Conservation (phyloP, 2,113 vertebrate genomes). For the Pyxicephalus adspersus region DNA sequence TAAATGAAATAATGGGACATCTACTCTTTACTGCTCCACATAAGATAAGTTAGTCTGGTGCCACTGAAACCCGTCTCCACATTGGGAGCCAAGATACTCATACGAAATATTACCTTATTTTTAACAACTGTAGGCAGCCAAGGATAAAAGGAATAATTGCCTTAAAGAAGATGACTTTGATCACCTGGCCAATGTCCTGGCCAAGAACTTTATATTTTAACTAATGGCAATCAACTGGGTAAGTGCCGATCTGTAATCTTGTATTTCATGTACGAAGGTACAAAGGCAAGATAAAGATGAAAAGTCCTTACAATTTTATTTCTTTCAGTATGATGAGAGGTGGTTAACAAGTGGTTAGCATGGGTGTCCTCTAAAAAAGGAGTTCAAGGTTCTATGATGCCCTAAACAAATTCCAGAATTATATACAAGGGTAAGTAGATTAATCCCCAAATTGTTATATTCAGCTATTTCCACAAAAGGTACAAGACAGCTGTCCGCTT, state of each 20-base stretch:
- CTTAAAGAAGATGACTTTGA: constrained; percentile 10
- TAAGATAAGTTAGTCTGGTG: constrained; percentile 9
- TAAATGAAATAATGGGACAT: constrained; percentile 36
- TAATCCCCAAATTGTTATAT: too few relatives aligned
- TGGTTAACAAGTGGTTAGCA: too few relatives aligned
- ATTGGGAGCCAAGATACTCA: neutral
- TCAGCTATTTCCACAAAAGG: too few relatives aligned
- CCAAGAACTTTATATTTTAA: constrained; percentile 1
- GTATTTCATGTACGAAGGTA: too few relatives aligned
- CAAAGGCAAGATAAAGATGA: too few relatives aligned
- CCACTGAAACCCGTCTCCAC: constrained; percentile 2
- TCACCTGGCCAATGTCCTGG: neutral
- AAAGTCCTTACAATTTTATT: too few relatives aligned
- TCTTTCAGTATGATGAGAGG: too few relatives aligned
- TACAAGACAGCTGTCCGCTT: too few relatives aligned
- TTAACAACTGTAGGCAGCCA: neutral
- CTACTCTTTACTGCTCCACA: neutral
- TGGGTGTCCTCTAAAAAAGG: too few relatives aligned
- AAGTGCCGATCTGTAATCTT: neutral
- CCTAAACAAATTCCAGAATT: too few relatives aligned
- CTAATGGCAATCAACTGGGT: neutral
- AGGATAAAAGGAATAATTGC: constrained; percentile 27
- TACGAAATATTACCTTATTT: constrained; percentile 13
- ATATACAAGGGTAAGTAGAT: too few relatives aligned
- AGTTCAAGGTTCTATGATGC: too few relatives aligned